Base-by-base conservation (phyloP, 2,113 vertebrate genomes). In the Sturnira hondurensis region DNA sequence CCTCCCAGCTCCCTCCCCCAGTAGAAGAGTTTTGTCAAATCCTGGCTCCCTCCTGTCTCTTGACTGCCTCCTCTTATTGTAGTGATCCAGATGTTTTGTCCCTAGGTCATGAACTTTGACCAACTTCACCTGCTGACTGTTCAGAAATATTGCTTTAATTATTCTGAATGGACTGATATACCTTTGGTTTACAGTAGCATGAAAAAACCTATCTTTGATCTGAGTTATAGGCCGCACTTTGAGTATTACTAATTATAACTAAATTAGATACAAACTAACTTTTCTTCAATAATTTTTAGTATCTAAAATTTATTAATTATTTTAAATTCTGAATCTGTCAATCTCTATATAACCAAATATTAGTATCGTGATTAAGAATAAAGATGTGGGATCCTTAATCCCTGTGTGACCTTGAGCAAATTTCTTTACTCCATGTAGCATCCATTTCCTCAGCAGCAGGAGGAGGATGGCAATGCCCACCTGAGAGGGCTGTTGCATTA, bases 121-220 rank as follows among this genome's bases (percentile, higher is more conserved):
- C 86, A 73, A 67, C 84, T 50, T 73, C 36, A 63, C n/a, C 67
- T 70, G 85, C 54, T 82, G 76, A 93, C 76, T 93, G 52, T 83
- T 47, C 56, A 92, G 87, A 88, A 90, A 84, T 36, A 45, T 14
- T 1, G 43, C 70, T 89, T 50, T 77, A 8, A 38, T 85, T 91
- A 84, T 56, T 80, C 38, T 19, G 24, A 58, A 85, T 12, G 45
- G 41, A 36, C 26, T 68, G 54, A 87, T 80, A 81, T 0, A 89
- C 38, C 70, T 96, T 85, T 61, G 84, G 74, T 70, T 87, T 93
- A 45, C 0, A 58, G 87, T 15, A 36, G 61, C 47, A 68, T 67
- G 85, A 83, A 61, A n/a, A 94, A 63, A 94, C 63, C 65, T 92
- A 56, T 83, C 86, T 95, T 91, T 93, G 83, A 74, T 74, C 71